Evolutionary conservation across 2,113 vertebrate species (phyloP).

Genomic region (Bungarus multicinctus): DNA sequence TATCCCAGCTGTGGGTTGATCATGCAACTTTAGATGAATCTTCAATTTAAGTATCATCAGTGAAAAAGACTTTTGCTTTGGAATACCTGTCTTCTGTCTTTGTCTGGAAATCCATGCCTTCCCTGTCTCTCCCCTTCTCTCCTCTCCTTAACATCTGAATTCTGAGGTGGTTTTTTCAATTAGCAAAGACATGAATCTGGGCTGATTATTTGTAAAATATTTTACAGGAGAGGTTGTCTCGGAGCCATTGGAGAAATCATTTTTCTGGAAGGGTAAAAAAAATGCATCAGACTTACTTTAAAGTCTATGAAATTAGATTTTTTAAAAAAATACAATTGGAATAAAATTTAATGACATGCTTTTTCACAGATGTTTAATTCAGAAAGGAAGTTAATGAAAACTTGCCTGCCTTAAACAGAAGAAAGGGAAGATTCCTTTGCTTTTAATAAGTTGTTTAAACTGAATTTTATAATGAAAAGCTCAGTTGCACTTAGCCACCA

Average conservation of each 20-base stretch:
- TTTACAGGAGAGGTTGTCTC: slow-evolving; percentile 38
- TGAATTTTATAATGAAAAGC: slow-evolving; percentile 70
- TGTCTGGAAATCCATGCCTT: neutral
- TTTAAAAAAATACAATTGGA: slow-evolving; percentile 63
- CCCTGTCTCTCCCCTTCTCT: neutral
- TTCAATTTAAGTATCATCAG: neutral
- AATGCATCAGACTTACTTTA: slow-evolving; percentile 60
- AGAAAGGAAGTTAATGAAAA: slow-evolving; percentile 63
- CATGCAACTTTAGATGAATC: neutral
- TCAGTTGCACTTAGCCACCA: slow-evolving; percentile 68
- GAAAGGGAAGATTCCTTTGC: slow-evolving; percentile 49
- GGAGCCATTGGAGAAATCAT: slow-evolving; percentile 46
- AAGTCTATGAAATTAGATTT: slow-evolving; percentile 63
- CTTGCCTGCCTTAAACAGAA: slow-evolving; percentile 51
- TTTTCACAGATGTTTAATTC: slow-evolving; percentile 82
- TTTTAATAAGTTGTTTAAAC: slow-evolving; percentile 75
- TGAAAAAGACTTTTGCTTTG: neutral
- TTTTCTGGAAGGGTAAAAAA: slow-evolving; percentile 59
- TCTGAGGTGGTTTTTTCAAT: slow-evolving; percentile 57
- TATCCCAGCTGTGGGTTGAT: too few species aligned
- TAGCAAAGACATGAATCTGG: slow-evolving; percentile 50
- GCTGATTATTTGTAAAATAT: slow-evolving; percentile 56
- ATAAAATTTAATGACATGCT: slow-evolving; percentile 71
- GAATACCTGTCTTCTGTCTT: neutral
- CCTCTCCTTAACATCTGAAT: slow-evolving; percentile 50